Conservation (phyloP, 2,888 invertebrate genomes). For the Pterostichus niger region DNA sequence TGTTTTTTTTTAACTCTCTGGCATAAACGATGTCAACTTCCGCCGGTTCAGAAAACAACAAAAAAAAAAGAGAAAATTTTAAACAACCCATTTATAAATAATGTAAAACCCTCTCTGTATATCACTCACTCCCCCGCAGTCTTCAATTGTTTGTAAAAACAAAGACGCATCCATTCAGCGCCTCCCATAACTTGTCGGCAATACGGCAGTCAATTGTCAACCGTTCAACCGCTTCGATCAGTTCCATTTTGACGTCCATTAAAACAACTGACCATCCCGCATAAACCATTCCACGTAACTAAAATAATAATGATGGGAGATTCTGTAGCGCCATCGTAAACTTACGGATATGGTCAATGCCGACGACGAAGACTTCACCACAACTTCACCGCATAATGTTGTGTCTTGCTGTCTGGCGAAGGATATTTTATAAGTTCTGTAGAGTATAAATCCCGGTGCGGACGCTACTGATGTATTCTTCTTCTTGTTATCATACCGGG, state of each 20-base stretch:
- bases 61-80: too few relatives aligned
- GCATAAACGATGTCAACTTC: too few relatives aligned
- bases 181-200: conserved; percentile 31
- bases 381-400: not conserved
- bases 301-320: conserved; percentile 61
- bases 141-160: conserved; percentile 51
- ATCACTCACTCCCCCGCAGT: conserved; percentile 43
- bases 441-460: not conserved
- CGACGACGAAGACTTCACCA: not conserved
- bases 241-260: conserved; percentile 59
- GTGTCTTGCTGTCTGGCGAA: conserved; percentile 7
- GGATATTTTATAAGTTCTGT: conserved; percentile 5
- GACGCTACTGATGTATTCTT: not conserved
- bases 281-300: conserved; percentile 44
- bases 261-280: conserved; percentile 17
- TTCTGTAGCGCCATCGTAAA: conserved; percentile 54
- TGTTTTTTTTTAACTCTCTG: too few relatives aligned
- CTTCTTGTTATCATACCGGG: not conserved
- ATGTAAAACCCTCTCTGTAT: conserved; percentile 6
- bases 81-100: conserved; percentile 18
- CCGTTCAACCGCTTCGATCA: not conserved
- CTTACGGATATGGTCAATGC: conserved; percentile 56
- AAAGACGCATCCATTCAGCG: conserved; percentile 29
- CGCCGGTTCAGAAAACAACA: too few relatives aligned
- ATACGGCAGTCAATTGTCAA: conserved; percentile 14